phyloP scores from a whole-genome alignment of 2,888 invertebrate species.

The Apotomis betuletana region DNA sequence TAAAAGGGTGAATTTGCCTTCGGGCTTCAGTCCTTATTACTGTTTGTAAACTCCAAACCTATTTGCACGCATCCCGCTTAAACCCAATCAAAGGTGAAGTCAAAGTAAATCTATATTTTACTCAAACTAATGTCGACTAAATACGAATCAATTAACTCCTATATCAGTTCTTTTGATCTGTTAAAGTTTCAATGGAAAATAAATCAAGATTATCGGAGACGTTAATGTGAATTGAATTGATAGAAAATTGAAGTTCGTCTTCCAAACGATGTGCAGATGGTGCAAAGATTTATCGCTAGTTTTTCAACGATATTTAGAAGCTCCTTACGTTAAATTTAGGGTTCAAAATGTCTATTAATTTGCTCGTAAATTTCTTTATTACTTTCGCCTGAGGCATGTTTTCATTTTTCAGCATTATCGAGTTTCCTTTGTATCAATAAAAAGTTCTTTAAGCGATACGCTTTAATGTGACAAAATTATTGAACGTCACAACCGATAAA shows the following conservation, averaged over 20 bases:
- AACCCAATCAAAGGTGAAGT: background rate
- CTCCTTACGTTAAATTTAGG: too few relatives aligned
- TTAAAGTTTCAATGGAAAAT: background rate
- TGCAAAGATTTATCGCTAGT: background rate
- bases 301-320: background rate
- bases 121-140: background rate
- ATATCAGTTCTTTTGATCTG: background rate
- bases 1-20: slow-evolving; percentile 5
- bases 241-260: background rate
- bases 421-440: too few relatives aligned
- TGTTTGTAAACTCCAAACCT: slow-evolving; percentile 2
- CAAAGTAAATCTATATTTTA: background rate
- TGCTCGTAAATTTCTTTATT: too few relatives aligned
- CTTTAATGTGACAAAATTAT: too few relatives aligned
- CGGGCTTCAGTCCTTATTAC: background rate
- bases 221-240: background rate
- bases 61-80: background rate
- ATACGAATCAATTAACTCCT: slow-evolving; percentile 9
- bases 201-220: background rate
- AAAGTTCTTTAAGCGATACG: too few relatives aligned
- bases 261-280: background rate
- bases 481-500: too few relatives aligned
- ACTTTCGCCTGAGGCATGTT: too few relatives aligned
- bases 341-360: too few relatives aligned
- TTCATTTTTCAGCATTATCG: too few relatives aligned